phyloP scores from a whole-genome alignment of 2,888 invertebrate species.

The Lydus trimaculatus region DNA sequence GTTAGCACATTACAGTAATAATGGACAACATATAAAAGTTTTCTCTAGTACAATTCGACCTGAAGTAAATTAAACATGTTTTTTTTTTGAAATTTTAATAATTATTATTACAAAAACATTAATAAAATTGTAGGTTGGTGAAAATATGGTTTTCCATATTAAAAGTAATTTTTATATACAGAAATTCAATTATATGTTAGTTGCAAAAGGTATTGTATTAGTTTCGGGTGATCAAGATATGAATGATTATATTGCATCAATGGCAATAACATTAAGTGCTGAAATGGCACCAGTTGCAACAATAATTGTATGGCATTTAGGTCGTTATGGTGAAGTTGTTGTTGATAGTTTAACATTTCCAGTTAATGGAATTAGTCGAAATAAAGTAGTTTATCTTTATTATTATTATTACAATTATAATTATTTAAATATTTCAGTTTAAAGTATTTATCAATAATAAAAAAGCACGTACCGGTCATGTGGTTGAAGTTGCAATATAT shows the following conservation, averaged over 20 bases:
- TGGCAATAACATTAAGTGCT: slow-evolving; percentile 81
- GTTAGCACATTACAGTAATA: slow-evolving; percentile 81
- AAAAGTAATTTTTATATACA: slow-evolving; percentile 91
- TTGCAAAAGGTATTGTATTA: slow-evolving; percentile 91
- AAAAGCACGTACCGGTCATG: slow-evolving; percentile 92
- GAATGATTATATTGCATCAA: slow-evolving; percentile 77
- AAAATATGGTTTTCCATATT: slow-evolving; percentile 94
- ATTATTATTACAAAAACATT: too few species aligned
- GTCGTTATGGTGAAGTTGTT: slow-evolving; percentile 82
- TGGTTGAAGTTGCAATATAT: slow-evolving; percentile 91
- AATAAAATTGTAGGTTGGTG: slow-evolving; percentile 73
- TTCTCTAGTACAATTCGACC: slow-evolving; percentile 84
- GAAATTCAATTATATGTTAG: slow-evolving; percentile 87
- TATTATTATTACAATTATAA: background rate
- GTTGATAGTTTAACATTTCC: slow-evolving; percentile 96
- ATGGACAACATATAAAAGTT: slow-evolving; percentile 84
- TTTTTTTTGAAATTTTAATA: background rate
- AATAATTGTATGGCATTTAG: slow-evolving; percentile 86
- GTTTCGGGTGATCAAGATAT: slow-evolving; percentile 86
- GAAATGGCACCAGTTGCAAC: slow-evolving; percentile 95
- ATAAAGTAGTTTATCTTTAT: slow-evolving; percentile 69
- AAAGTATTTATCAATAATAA: slow-evolving; percentile 88
- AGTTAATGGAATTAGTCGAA: slow-evolving; percentile 92
- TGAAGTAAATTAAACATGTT: slow-evolving; percentile 65
- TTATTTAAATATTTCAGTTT: slow-evolving; percentile 64